phyloP scores from a whole-genome alignment of 2,797 vertebrate species.

The Coendou prehensilis region DNA sequence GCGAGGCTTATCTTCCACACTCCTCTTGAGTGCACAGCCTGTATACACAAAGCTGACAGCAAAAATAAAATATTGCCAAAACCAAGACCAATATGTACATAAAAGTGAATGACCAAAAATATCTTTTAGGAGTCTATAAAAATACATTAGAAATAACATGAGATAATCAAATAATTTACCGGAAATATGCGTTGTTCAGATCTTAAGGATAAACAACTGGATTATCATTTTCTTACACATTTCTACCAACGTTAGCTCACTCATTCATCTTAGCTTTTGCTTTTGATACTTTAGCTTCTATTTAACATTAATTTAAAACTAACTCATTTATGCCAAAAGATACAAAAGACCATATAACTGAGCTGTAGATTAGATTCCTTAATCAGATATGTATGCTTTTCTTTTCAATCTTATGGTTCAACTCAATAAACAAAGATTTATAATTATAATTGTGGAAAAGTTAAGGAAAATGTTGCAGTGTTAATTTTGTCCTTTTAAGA shows the following conservation, averaged over 20 bases:
- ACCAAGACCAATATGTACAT: conserved; percentile 50
- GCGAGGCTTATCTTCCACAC: neutral
- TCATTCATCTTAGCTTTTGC: conserved; percentile 83
- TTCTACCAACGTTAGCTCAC: conserved; percentile 83
- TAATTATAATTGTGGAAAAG: conserved; percentile 79
- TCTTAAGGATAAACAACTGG: conserved; percentile 69
- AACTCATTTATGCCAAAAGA: conserved; percentile 86
- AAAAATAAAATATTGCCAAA: conserved; percentile 72
- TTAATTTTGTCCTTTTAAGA: conserved; percentile 57
- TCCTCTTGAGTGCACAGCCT: conserved; percentile 31
- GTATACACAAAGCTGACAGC: neutral
- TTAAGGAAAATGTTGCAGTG: conserved; percentile 71
- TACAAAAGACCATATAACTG: conserved; percentile 81
- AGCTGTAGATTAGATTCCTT: conserved; percentile 79
- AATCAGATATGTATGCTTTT: conserved; percentile 82
- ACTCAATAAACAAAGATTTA: conserved; percentile 81
- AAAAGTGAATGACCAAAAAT: conserved; percentile 72
- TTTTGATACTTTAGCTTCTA: conserved; percentile 86
- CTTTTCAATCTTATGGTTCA: conserved; percentile 85
- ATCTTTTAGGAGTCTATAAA: conserved; percentile 66
- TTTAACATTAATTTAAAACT: conserved; percentile 85
- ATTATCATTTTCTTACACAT: conserved; percentile 83
- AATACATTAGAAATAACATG: conserved; percentile 11
- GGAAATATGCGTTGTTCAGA: conserved; percentile 77
- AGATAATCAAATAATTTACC: conserved; percentile 58